Evolutionary conservation across 2,888 invertebrate species (phyloP).

Genomic region (Stictocephala bisonia): DNA sequence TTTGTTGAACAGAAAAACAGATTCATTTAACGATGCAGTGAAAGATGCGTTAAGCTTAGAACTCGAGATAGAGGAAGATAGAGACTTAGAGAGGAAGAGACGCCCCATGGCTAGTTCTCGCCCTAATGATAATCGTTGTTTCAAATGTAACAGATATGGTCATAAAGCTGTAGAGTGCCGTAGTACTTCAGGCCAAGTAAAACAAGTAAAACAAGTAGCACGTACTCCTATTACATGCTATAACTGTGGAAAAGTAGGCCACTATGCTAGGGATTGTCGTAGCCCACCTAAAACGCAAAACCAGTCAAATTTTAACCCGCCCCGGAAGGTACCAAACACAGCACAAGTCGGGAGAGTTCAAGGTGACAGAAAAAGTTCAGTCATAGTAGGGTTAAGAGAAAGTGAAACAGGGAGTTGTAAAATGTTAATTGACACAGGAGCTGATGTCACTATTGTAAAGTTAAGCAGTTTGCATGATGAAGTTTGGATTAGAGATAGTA

Average conservation of each 20-base stretch:
- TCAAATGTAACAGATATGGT: background rate
- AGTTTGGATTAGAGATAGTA: background rate
- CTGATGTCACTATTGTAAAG: conserved; percentile 15
- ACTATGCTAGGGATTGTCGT: background rate
- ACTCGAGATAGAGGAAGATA: background rate
- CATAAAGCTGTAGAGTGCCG: conserved; percentile 4
- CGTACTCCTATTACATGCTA: background rate
- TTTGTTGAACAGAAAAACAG: background rate
- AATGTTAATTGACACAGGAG: conserved; percentile 15
- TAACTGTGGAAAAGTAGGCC: conserved; percentile 15
- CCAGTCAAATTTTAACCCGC: background rate
- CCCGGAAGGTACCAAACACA: background rate
- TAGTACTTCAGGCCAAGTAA: background rate
- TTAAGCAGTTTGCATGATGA: conserved; percentile 1
- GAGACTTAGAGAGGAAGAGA: background rate
- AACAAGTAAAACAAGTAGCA: background rate
- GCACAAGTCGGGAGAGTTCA: conserved; percentile 19
- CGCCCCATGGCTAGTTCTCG: background rate
- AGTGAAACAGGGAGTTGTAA: background rate
- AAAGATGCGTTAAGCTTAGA: conserved; percentile 10
- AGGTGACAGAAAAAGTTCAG: background rate
- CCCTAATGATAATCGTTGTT: background rate
- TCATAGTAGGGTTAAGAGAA: background rate
- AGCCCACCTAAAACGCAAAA: background rate
- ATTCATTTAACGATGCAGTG: conserved; percentile 11